Evolutionary conservation across 2,113 vertebrate species (phyloP), one percentile per base, ranked within the genome.

Genomic region (Antigone vipio): DNA sequence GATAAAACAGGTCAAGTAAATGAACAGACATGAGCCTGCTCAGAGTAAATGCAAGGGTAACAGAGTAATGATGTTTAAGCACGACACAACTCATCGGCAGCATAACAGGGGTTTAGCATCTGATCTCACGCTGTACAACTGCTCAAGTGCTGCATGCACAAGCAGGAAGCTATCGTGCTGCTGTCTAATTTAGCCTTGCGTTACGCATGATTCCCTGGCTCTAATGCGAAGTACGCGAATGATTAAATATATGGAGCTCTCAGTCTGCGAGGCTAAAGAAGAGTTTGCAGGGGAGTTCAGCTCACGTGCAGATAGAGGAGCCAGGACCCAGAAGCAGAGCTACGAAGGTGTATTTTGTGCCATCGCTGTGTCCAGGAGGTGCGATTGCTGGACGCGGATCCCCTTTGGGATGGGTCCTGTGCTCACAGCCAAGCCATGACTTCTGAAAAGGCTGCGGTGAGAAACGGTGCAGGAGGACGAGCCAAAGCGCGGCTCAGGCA

Each of bases 271-370:
- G 64, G 81, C 19, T 44, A 16, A 27, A 5, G 64, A 44, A 7
- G 85, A 27, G 40, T 30, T 49, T 53, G 83, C 55, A 24, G 71
- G 34, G 59, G 72, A 64, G 9, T 21, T 50, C 35, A 35, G 53
- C 42, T 74, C 45, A 0, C 3, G 11, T 44, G 49, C 77, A 35
- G 76, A 5, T 23, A 17, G 72, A 91, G 63, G 24, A 77, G 53
- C 73, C 32, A 11, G 68, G 45, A 15, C 11, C 32, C 49, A 27
- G 56, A 6, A 53, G 81, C 42, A 24, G 26, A 44, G 64, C 64
- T 34, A 0, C 18, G 23, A 2, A 12, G 32, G 11, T 3, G 1
- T 11, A 1, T 67, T 34, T 60, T 8, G 2, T 23, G 45, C 45
- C 8, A 3, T 15, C 17, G 49, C 30, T 9, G 2, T 4, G 8